These are phyloP conservation scores for Thecocarcelia acutangulata DNA, from an alignment of 2,888 invertebrate species.

Conservation along the genomic window DNA sequence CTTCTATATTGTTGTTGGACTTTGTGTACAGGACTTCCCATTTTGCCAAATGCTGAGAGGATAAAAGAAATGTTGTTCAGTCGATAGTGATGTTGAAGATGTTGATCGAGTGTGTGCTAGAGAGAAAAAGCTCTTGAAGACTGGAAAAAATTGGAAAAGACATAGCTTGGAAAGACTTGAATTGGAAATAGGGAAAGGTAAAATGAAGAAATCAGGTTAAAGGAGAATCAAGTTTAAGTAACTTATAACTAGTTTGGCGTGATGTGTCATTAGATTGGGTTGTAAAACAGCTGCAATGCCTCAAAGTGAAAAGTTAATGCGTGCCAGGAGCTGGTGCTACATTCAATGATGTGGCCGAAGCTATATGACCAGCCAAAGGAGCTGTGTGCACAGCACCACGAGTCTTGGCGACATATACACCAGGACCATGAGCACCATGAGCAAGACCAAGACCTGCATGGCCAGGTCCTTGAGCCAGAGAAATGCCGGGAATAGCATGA, in stretches of 20 bases:
- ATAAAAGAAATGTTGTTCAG: conserved; percentile 3
- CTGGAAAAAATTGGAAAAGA: conserved; percentile 23
- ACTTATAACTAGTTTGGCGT: conserved; percentile 67
- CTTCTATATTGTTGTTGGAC: conserved; percentile 71
- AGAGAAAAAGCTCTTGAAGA: conserved; percentile 24
- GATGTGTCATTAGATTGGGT: conserved; percentile 55
- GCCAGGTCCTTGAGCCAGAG: conserved; percentile 76
- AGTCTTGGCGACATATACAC: conserved; percentile 80
- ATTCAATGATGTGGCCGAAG: conserved; percentile 79
- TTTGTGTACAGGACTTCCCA: conserved; percentile 65
- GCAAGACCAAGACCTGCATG: conserved; percentile 59
- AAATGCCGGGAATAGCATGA: conserved; percentile 77
- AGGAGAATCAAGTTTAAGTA: conserved; percentile 24
- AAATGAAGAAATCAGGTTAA: conserved; percentile 13
- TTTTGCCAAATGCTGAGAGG: conserved; percentile 4
- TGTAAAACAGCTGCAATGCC: conserved; percentile 17
- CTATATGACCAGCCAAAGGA: conserved; percentile 79
- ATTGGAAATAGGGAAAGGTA: not conserved
- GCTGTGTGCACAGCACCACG: conserved; percentile 81
- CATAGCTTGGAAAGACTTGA: not conserved
- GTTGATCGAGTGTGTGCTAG: conserved; percentile 53
- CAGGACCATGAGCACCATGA: conserved; percentile 75
- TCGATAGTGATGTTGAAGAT: not conserved
- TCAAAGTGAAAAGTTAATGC: conserved; percentile 66
- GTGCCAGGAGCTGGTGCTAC: conserved; percentile 80